Evolutionary conservation across 2,797 vertebrate species (phyloP).

Genomic region (Sorex maritimensis): DNA sequence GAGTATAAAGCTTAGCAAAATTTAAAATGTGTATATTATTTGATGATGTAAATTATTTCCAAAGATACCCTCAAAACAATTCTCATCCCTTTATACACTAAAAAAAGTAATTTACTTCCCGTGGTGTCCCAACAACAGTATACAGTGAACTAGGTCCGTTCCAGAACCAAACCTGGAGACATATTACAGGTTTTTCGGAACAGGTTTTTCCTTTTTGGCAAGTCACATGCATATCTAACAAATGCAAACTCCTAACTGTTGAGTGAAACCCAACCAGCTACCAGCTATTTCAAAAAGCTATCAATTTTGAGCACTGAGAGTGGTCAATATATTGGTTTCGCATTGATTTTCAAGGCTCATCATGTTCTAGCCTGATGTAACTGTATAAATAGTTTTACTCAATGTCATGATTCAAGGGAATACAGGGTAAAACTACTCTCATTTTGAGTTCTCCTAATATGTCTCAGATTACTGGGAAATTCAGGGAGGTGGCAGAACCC

Average conservation of each 20-base stretch:
- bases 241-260: neutral
- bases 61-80: conserved; percentile 10
- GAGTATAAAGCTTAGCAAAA: neutral
- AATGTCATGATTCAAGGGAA: neutral
- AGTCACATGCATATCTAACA: neutral
- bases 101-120: neutral
- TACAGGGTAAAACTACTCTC: neutral
- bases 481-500: neutral
- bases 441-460: neutral
- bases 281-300: too few relatives aligned
- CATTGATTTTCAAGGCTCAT: neutral
- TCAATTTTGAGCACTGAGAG: too few relatives aligned
- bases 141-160: neutral
- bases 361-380: neutral
- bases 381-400: neutral
- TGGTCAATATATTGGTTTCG: neutral
- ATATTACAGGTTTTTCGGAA: neutral
- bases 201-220: neutral
- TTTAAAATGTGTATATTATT: neutral
- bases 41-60: neutral
- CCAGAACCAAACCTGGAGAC: neutral
- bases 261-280: neutral
- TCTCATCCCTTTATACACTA: neutral
- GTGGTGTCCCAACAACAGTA: conserved; percentile 14
- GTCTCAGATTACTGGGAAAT: neutral